These are phyloP conservation scores for Aphelenchoides avenae DNA, from an alignment of 1,140 invertebrate species.

Conservation along the genomic window DNA sequence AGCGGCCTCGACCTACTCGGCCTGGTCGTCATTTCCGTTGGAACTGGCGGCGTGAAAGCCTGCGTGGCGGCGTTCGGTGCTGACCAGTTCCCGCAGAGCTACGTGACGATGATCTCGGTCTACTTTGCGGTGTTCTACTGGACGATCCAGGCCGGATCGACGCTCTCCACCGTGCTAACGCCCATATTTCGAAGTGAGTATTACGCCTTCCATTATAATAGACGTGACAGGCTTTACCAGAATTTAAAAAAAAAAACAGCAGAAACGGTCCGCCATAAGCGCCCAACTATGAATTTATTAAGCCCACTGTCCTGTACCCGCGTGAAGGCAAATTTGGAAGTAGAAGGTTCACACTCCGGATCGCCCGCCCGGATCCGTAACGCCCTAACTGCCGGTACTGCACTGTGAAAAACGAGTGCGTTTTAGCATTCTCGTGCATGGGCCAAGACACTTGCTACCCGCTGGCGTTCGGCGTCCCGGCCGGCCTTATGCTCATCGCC, in stretches of 20 bases:
- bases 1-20: constrained; percentile 43
- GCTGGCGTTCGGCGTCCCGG: constrained; percentile 58
- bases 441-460: constrained; percentile 59
- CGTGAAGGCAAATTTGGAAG: too few species aligned
- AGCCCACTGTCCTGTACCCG: too few species aligned
- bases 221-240: background rate
- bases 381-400: background rate
- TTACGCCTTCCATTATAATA: too few species aligned
- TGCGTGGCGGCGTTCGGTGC: constrained; percentile 30
- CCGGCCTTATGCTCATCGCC: constrained; percentile 59
- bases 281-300: too few species aligned
- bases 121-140: constrained; percentile 88
- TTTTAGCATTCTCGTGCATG: constrained; percentile 49
- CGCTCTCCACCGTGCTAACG: constrained; percentile 80
- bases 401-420: background rate
- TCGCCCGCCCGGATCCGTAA: too few species aligned
- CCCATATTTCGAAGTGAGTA: constrained; percentile 69
- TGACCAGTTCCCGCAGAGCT: constrained; percentile 66
- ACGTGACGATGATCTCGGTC: constrained; percentile 68
- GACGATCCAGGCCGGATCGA: constrained; percentile 81
- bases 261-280: too few species aligned
- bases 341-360: too few species aligned
- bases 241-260: background rate
- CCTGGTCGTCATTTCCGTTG: constrained; percentile 60
- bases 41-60: constrained; percentile 58